Evolutionary conservation across 1,140 invertebrate species (phyloP).

Genomic region (Drosophila tristis): DNA sequence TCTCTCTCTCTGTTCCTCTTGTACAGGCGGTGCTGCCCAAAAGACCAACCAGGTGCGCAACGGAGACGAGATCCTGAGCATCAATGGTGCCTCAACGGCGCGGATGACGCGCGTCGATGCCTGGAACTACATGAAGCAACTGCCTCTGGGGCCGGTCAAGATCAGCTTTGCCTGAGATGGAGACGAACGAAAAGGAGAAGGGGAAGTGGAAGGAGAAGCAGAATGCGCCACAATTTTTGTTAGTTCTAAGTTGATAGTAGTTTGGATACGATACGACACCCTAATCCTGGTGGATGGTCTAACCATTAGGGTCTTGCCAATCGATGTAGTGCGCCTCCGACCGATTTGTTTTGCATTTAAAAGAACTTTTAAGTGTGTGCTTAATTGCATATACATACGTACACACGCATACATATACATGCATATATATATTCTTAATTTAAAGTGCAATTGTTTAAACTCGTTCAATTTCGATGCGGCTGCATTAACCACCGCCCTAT

Average conservation of each 20-base stretch:
- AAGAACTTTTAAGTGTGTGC: slow-evolving; percentile 51
- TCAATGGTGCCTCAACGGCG: slow-evolving; percentile 92
- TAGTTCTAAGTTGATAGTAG: slow-evolving; percentile 62
- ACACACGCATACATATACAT: slow-evolving; percentile 45
- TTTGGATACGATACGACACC: slow-evolving; percentile 26
- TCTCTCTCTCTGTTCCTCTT: neutral
- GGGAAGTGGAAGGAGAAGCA: slow-evolving; percentile 31
- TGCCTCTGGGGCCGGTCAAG: slow-evolving; percentile 91
- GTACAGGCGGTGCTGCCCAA: slow-evolving; percentile 93
- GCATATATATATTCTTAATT: slow-evolving; percentile 34
- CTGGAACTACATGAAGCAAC: slow-evolving; percentile 95
- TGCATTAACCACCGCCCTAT: slow-evolving; percentile 11
- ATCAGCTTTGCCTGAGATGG: slow-evolving; percentile 66
- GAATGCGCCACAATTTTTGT: slow-evolving; percentile 75
- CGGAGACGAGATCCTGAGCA: slow-evolving; percentile 93
- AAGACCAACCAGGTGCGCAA: slow-evolving; percentile 93
- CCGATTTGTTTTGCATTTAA: slow-evolving; percentile 57
- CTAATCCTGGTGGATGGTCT: slow-evolving; percentile 15
- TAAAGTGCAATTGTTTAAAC: slow-evolving; percentile 72
- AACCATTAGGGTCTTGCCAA: slow-evolving; percentile 52
- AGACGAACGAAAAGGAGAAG: neutral
- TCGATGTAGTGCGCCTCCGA: slow-evolving; percentile 52
- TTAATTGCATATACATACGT: slow-evolving; percentile 50
- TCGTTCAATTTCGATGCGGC: slow-evolving; percentile 45
- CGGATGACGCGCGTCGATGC: slow-evolving; percentile 95